Percentiles rank a stretch among this genome's conserved stretches.
phyloP scores from a whole-genome alignment of 2,113 vertebrate genomes.

The Potamarius usumacintae region DNA sequence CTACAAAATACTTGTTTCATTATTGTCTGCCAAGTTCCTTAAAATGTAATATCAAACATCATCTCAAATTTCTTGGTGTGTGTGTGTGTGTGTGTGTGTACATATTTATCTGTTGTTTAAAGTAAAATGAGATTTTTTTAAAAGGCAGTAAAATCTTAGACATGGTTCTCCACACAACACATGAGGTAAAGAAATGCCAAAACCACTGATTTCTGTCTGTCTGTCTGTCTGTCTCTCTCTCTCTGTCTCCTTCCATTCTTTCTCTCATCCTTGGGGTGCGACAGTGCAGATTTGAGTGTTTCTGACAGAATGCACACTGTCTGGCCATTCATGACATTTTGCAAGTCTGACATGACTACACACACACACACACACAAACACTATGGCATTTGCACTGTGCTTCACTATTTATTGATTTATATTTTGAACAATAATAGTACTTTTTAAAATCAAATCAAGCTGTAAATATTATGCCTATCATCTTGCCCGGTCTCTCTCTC shows the following conservation, averaged over 20 bases:
- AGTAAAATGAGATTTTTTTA: neutral
- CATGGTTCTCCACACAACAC: neutral
- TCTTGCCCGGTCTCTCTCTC: neutral
- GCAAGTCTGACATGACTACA: slow-evolving; percentile 20
- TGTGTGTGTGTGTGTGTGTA: slow-evolving; percentile 1
- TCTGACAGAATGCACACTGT: slow-evolving; percentile 38
- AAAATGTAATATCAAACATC: neutral
- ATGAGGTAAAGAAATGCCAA: neutral
- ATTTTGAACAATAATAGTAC: neutral
- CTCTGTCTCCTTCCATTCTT: neutral
- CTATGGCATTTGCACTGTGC: no score
- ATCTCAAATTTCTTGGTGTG: neutral
- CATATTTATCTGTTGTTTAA: neutral
- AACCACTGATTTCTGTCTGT: neutral
- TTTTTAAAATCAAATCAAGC: slow-evolving; percentile 16
- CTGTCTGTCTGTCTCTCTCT: neutral
- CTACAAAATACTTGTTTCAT: neutral
- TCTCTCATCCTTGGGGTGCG: neutral
- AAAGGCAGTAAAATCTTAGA: slow-evolving; percentile 15
- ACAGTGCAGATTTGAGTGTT: slow-evolving; percentile 20
- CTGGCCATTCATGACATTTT: slow-evolving; percentile 43
- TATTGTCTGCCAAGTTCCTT: neutral
- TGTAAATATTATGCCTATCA: slow-evolving; percentile 8
- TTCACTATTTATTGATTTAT: neutral
- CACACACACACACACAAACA: neutral